Conservation (phyloP, 2,113 vertebrate genomes). For the Lipophrys pholis region DNA sequence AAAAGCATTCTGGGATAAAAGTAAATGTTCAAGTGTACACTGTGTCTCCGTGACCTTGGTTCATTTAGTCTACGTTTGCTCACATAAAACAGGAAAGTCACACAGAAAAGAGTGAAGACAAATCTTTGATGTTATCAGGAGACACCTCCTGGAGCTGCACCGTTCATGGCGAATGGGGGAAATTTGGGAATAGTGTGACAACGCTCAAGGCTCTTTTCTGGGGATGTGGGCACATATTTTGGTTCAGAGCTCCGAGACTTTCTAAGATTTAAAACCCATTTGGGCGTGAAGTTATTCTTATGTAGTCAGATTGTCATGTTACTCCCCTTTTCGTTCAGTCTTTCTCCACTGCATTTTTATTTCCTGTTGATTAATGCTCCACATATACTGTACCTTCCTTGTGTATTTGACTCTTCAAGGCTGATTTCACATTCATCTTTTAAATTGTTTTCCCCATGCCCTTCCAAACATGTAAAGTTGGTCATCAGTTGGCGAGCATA, state of each 20-base stretch:
- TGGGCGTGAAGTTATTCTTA: conserved; percentile 20
- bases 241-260: conserved; percentile 9
- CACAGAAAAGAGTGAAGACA: conserved; percentile 10
- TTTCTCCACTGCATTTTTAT: too few relatives aligned
- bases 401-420: too few relatives aligned
- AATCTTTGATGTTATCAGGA: conserved; percentile 38
- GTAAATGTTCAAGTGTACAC: background rate
- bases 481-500: background rate
- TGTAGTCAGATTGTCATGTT: background rate
- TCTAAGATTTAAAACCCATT: conserved; percentile 30
- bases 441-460: too few relatives aligned
- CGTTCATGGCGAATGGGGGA: conserved; percentile 1
- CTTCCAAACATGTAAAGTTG: too few relatives aligned
- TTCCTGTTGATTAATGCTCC: too few relatives aligned
- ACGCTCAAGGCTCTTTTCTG: conserved; percentile 30
- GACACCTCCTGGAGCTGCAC: conserved; percentile 21
- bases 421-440: too few relatives aligned
- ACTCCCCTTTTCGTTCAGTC: background rate
- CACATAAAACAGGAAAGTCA: conserved; percentile 20
- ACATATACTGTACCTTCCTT: too few relatives aligned
- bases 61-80: background rate
- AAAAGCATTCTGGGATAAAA: background rate
- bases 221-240: conserved; percentile 21
- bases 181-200: conserved; percentile 24
- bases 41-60: background rate